Evolutionary conservation across 2,797 vertebrate genomes (phyloP), one percentile per base, ranked within the genome.

Genomic region (Periparus ater): DNA sequence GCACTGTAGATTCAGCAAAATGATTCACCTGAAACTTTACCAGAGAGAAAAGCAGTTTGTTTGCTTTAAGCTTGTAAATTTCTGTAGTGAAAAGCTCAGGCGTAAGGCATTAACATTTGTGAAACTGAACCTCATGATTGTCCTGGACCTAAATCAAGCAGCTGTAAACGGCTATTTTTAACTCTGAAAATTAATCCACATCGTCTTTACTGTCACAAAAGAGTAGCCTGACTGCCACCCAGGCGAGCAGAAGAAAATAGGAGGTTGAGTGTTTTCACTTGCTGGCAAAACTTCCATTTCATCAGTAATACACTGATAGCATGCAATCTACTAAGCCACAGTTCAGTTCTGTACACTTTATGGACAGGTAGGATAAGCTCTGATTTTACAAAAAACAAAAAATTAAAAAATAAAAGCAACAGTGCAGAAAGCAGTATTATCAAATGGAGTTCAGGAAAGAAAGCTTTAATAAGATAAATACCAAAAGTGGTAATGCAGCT

Each of bases 121-220:
- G 86, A 77, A 91, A 87, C 54, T 54, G 68, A 63, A 75, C 27
- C 92, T 83, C 90, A 79, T 42, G 21, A 91, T 57, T 68, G 30
- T 61, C 14, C 78, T 88, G 91, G 91, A 92, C 77, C 85, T 70
- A 91, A 96, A 80, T 86, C 85, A 94, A 95, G 79, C 93, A 96
- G 96, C 95, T 97, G 92, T 84, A 88, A 95, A 76, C 27, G 5
- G 63, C 73, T 96, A 97, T 97, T 97, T 96, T 97, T 97, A 97
- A 96, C 85, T 79, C 88, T 91, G 93, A 94, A 97, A 95, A 95
- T 38, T 38, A 97, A 92, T 85, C 92, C 57, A 36, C n/a, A n/a
- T 80, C 67, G 17, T 84, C 73, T 67, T 79, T 72, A 85, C 68
- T 58, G 89, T 74, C 85, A 96, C 42, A 83, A 86, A 89, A 77